Percentiles rank a stretch among this genome's conserved stretches.
These are phyloP conservation scores for Calameuta filiformis DNA, from an alignment of 2,888 invertebrate species.

Conservation along the genomic window DNA sequence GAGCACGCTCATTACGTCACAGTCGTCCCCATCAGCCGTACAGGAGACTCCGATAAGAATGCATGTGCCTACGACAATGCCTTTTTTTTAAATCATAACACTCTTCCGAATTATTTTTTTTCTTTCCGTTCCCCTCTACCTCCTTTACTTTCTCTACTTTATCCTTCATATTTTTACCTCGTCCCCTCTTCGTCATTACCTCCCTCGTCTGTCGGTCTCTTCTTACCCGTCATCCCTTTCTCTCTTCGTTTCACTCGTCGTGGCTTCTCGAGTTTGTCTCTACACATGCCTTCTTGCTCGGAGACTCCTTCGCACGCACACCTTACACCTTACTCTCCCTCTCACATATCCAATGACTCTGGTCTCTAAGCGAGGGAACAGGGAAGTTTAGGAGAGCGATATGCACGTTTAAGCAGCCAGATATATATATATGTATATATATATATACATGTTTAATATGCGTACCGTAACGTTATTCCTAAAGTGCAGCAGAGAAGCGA, in stretches of 20 bases:
- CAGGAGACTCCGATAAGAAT: background rate
- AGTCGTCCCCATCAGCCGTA: background rate
- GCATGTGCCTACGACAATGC: background rate
- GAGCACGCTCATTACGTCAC: background rate
- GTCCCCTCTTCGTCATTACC: constrained; percentile 16
- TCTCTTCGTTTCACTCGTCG: background rate
- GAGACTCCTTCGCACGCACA: background rate
- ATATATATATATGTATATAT: background rate
- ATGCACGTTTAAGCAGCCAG: background rate
- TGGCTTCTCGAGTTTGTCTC: background rate
- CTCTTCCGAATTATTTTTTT: background rate
- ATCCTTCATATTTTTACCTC: background rate
- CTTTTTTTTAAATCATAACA: background rate
- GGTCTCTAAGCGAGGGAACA: background rate
- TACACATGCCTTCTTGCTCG: background rate
- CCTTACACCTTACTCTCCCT: background rate
- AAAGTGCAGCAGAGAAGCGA: background rate
- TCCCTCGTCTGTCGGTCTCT: constrained; percentile 11
- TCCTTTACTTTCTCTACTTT: constrained; percentile 20
- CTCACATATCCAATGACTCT: background rate
- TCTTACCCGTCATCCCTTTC: constrained; percentile 1
- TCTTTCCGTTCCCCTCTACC: constrained; percentile 28
- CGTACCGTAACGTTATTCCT: background rate
- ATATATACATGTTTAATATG: background rate
- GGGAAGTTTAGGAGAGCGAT: background rate